A percentile compares a stretch with the other conserved stretches of the same genome.
Conservation (phyloP, 2,113 vertebrate species). For the Prionailurus viverrinus region DNA sequence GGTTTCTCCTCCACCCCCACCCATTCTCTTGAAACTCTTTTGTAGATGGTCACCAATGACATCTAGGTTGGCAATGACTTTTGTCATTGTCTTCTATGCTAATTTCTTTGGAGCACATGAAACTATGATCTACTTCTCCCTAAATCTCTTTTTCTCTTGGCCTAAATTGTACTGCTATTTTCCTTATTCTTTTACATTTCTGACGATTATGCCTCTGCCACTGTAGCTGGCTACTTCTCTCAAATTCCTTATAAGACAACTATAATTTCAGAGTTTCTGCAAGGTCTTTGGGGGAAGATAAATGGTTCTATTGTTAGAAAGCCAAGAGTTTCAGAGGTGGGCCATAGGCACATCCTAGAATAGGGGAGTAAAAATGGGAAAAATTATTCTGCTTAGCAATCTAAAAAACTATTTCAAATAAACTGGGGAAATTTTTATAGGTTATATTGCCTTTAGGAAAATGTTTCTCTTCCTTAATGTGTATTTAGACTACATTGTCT, state of each 20-base stretch:
- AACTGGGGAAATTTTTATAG: neutral
- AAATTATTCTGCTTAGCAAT: neutral
- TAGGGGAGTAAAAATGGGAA: neutral
- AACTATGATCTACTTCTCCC: neutral
- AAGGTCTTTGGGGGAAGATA: neutral
- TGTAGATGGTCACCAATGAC: neutral
- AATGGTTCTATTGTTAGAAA: neutral
- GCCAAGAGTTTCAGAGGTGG: neutral
- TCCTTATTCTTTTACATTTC: neutral
- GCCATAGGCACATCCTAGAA: neutral
- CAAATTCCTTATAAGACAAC: neutral
- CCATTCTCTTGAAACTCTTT: neutral
- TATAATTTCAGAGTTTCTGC: neutral
- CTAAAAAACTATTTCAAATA: neutral
- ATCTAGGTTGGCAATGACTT: neutral
- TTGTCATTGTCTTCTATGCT: neutral
- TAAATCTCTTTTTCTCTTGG: neutral
- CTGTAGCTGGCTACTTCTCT: neutral
- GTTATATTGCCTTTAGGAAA: neutral
- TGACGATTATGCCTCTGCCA: neutral
- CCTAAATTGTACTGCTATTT: neutral
- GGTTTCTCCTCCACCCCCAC: neutral
- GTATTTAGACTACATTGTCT: neutral
- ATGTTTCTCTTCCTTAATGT: neutral
- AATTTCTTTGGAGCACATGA: neutral